Base-by-base conservation (phyloP, 2,797 vertebrate genomes). In the Sebastes minor region DNA sequence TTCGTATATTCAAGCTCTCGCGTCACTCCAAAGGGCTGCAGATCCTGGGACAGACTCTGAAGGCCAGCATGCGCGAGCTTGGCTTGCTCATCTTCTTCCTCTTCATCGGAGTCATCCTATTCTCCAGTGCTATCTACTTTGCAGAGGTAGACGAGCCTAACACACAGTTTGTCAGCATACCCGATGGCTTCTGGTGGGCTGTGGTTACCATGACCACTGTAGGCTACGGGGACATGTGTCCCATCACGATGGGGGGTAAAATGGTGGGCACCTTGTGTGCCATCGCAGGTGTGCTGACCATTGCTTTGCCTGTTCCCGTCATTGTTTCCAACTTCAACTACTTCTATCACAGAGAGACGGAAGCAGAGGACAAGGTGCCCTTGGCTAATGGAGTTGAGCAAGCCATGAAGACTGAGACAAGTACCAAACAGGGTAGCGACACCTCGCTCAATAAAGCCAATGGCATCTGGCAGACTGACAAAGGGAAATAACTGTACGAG, bases 291-390 rank as follows among this genome's bases (percentile, higher is more conserved):
- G 98, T 99, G 38, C 81, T 99, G 87, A 99, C 98, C 85, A 98
- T 99, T 3, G 98, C 98, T 0, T 94, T 99, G n/a, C 98, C 98
- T 1, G 98, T 99, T 46, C 98, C 98, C 0, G 98, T 99, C 85
- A 99, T 99, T 42, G 98, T 99, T 88, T 99, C 98, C 8, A 99
- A 99, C 84, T 99, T 99, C 89, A 99, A 99, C 89, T 99, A 99
- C 68, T 99, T 99, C 95, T 99, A 99, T 92, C 98, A 99, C 88
- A 93, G 98, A 61, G 98, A 99, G 92, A 97, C 97, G 0, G 97
- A 98, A 84, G 97, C 97, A 0, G 98, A 99, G 76, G 98, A 99
- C 18, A 97, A 97, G 88, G 90, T 95, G 25, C 94, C 94, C 6
- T 74, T 96, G 74, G 79, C 95, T 0, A 94, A 95, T 25, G 94